phyloP scores from a whole-genome alignment of 2,888 invertebrate species.

The Julus scandinavius region DNA sequence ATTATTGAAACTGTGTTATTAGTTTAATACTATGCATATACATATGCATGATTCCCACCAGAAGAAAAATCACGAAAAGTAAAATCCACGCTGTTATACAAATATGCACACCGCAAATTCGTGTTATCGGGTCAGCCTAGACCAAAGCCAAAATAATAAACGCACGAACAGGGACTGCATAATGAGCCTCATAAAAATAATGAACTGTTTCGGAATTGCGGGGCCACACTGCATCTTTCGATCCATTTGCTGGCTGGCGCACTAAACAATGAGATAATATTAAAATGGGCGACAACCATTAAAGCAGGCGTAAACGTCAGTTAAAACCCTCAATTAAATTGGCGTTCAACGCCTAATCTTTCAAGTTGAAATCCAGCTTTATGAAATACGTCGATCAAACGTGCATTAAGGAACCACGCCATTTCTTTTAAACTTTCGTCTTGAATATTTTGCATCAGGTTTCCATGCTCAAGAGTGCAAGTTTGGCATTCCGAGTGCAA shows the following conservation, averaged over 20 bases:
- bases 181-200: slow-evolving; percentile 39
- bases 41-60: background rate
- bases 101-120: background rate
- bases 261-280: slow-evolving; percentile 7
- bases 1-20: background rate
- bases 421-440: background rate
- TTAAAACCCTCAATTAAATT: background rate
- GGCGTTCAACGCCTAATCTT: background rate
- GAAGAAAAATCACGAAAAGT: background rate
- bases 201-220: background rate
- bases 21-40: background rate
- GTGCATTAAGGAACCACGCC: background rate
- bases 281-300: background rate
- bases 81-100: background rate
- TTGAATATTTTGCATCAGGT: too few species aligned
- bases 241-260: background rate
- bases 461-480: too few species aligned
- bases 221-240: background rate
- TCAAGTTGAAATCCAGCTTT: background rate
- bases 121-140: slow-evolving; percentile 14
- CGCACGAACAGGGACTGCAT: slow-evolving; percentile 39
- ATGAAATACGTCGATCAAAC: background rate
- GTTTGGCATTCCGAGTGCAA: too few species aligned
- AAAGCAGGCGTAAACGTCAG: background rate
- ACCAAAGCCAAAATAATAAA: slow-evolving; percentile 31